phyloP scores from a whole-genome alignment of 2,888 invertebrate species.

The Pardosa pseudoannulata region DNA sequence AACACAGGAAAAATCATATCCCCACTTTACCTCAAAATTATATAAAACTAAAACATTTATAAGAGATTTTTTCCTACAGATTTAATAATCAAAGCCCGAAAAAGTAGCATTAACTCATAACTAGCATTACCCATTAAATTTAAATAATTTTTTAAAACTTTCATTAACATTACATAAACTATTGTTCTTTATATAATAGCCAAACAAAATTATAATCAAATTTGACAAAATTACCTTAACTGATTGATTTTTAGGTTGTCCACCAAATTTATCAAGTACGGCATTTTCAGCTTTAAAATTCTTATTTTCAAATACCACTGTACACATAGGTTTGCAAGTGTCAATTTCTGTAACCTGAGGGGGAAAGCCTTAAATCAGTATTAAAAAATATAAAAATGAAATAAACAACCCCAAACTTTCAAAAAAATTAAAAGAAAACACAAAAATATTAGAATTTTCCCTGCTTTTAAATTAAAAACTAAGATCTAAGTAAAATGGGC shows the following conservation, averaged over 20 bases:
- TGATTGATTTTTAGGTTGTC: conserved; percentile 52
- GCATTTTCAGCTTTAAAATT: conserved; percentile 85
- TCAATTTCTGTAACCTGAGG: conserved; percentile 75
- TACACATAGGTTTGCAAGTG: conserved; percentile 81
- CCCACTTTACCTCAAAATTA: too few relatives aligned
- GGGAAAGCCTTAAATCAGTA: conserved; percentile 42
- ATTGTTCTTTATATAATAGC: too few relatives aligned
- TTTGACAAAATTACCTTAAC: conserved; percentile 62
- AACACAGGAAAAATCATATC: too few relatives aligned
- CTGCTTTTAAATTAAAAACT: neutral
- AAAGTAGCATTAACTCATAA: too few relatives aligned
- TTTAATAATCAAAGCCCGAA: too few relatives aligned
- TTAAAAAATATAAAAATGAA: neutral
- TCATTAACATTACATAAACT: too few relatives aligned
- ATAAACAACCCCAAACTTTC: neutral
- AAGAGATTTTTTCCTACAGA: too few relatives aligned
- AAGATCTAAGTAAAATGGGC: too few relatives aligned
- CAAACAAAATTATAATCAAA: too few relatives aligned
- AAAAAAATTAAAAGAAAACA: neutral
- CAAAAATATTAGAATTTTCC: neutral
- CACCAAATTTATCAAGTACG: conserved; percentile 78
- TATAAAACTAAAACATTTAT: too few relatives aligned
- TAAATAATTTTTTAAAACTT: too few relatives aligned
- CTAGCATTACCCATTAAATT: too few relatives aligned
- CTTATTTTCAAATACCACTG: conserved; percentile 93